phyloP scores from a whole-genome alignment of 2,888 invertebrate genomes.

The Merodon equestris region DNA sequence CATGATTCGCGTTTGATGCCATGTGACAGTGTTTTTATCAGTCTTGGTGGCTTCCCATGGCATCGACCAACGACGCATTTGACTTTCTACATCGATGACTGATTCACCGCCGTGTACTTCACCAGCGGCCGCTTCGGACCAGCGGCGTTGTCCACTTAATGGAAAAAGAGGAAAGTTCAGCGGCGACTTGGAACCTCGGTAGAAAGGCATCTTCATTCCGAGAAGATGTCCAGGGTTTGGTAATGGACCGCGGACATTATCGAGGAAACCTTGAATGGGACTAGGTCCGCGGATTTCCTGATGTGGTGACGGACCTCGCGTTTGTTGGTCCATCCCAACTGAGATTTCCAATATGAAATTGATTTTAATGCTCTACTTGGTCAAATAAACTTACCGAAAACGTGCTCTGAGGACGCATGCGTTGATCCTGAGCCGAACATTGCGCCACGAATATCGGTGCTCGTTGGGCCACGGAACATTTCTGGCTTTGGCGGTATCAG shows the following conservation, averaged over 20 bases:
- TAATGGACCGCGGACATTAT: constrained; percentile 79
- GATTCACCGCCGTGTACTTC: constrained; percentile 80
- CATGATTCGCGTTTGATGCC: constrained; percentile 77
- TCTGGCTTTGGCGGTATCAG: constrained; percentile 67
- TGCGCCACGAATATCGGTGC: constrained; percentile 47
- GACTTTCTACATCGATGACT: constrained; percentile 79
- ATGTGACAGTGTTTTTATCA: constrained; percentile 77
- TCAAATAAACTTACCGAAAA: constrained; percentile 70
- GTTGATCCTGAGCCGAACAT: constrained; percentile 72
- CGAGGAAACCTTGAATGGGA: constrained; percentile 79
- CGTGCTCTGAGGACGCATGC: constrained; percentile 72
- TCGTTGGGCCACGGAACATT: constrained; percentile 52
- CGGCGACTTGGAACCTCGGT: constrained; percentile 80
- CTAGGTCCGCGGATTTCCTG: constrained; percentile 79
- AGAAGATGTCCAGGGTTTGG: constrained; percentile 80
- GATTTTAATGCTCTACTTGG: neutral
- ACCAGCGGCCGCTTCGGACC: constrained; percentile 84
- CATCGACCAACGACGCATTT: constrained; percentile 85
- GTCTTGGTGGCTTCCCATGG: constrained; percentile 82
- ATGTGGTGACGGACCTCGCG: constrained; percentile 79
- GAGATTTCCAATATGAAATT: neutral
- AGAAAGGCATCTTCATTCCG: constrained; percentile 80
- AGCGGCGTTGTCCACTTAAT: constrained; percentile 82
- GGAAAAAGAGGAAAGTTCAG: constrained; percentile 82
- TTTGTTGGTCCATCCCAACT: constrained; percentile 72